Evolutionary conservation across 2,797 vertebrate species (phyloP), one percentile per base, ranked within the genome.

Genomic region (Paratrypauchen microcephalus): DNA sequence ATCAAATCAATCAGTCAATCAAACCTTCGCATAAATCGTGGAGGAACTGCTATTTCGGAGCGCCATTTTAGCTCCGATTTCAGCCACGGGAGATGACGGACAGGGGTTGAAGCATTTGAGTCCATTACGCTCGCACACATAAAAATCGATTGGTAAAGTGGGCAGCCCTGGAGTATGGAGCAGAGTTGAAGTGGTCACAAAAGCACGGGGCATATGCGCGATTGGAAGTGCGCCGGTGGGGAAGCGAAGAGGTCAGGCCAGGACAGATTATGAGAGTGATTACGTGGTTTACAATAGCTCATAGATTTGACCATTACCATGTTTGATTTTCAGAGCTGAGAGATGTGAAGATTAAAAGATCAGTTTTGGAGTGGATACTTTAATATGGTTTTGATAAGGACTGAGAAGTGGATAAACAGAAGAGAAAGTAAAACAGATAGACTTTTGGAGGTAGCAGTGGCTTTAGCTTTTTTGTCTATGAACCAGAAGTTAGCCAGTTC

Each of bases 61-160:
- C 78, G 72, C 59, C 66, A 65, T 80, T 82, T 85, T 70, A 81
- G 73, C 76, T 77, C 75, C 52, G 65, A 61, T 78, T 82, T 68
- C n/a, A 58, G 69, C 59, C 5, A 28, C 71, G 83, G 58, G 80
- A 81, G 75, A 82, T 84, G 82, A 86, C 83, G 87, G 87, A 87
- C 83, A 90, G 83, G 75, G 66, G 69, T 79, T 84, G 85, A 86
- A 77, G 83, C 78, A 87, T 79, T 86, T 82, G 69, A 80, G 81
- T 83, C 81, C 74, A 84, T 84, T 88, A 86, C 79, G 74, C 4
- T 1, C 60, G 13, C 1, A 6, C 73, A 63, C 24, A 66, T 58
- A 77, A 74, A 70, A 83, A 88, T 89, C 48, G 83, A 91, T 88
- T 82, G 66, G 73, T 67, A 23, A 77, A 82, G 82, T 83, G 73